phyloP scores from a whole-genome alignment of 1,140 invertebrate genomes.

The Saccostrea glomerata region DNA sequence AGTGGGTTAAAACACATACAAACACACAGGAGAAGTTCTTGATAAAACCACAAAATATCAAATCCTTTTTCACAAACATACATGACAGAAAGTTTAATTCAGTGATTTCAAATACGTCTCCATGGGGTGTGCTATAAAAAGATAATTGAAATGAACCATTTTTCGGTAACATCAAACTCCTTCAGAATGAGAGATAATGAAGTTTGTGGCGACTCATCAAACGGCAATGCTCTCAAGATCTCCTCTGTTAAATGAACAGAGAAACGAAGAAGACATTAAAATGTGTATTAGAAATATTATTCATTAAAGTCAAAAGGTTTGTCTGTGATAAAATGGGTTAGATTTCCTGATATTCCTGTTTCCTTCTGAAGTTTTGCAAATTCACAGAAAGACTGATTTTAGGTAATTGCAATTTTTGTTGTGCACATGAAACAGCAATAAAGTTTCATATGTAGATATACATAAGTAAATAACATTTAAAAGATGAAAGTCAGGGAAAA shows the following conservation, averaged over 20 bases:
- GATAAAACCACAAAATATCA: slow-evolving; percentile 30
- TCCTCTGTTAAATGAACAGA: slow-evolving; percentile 36
- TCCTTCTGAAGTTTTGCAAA: neutral
- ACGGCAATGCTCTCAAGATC: slow-evolving; percentile 30
- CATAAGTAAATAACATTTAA: too few species aligned
- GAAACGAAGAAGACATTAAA: slow-evolving; percentile 32
- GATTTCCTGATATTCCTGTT: slow-evolving; percentile 1
- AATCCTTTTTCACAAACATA: slow-evolving; percentile 23
- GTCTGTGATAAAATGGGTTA: neutral
- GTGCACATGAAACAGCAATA: neutral
- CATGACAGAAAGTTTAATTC: slow-evolving; percentile 21
- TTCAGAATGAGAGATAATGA: slow-evolving; percentile 27
- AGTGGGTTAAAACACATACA: slow-evolving; percentile 31
- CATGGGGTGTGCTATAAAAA: slow-evolving; percentile 35
- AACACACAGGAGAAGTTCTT: neutral
- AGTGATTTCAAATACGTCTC: slow-evolving; percentile 3
- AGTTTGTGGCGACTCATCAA: slow-evolving; percentile 35
- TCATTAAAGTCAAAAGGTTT: slow-evolving; percentile 12
- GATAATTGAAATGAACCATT: slow-evolving; percentile 29
- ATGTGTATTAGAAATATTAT: slow-evolving; percentile 37
- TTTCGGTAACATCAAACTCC: slow-evolving; percentile 18
- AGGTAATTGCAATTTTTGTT: slow-evolving; percentile 7
- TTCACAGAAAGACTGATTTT: neutral
- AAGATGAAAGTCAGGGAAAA: too few species aligned
- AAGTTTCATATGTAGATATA: neutral